phyloP scores from a whole-genome alignment of 2,797 vertebrate species.

The Myotis vivesi region DNA sequence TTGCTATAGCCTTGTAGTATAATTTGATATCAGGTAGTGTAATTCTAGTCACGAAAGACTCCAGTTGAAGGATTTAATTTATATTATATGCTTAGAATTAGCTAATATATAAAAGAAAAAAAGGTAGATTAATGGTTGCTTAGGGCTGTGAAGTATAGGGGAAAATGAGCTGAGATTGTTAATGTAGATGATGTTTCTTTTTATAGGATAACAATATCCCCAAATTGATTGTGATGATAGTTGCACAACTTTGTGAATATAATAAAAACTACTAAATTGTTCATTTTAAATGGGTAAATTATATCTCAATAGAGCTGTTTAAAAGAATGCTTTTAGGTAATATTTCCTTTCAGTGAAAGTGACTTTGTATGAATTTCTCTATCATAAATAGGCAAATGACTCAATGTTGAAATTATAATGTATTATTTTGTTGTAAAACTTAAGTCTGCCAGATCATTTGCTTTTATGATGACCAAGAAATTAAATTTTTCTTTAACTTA shows the following conservation, averaged over 20 bases:
- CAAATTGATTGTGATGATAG: background rate
- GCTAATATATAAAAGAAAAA: background rate
- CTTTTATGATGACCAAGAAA: background rate
- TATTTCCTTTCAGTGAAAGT: background rate
- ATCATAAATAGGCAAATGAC: background rate
- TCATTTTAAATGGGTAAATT: background rate
- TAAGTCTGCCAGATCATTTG: background rate
- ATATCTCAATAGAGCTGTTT: background rate
- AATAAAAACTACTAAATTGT: background rate
- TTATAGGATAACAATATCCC: background rate
- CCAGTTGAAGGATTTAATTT: background rate
- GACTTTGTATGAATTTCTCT: background rate
- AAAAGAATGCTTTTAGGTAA: background rate
- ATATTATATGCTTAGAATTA: background rate
- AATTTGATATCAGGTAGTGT: background rate
- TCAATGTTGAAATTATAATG: background rate
- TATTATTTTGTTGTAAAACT: background rate
- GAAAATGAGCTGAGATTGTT: background rate
- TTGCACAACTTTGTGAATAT: background rate
- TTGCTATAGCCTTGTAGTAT: background rate
- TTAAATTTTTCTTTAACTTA: background rate
- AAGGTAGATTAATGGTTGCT: background rate
- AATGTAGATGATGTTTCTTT: background rate
- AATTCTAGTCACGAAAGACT: background rate
- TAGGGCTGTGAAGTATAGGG: background rate